These are phyloP conservation scores for Apolygus lucorum DNA, from an alignment of 1,140 invertebrate genomes.

Conservation along the genomic window DNA sequence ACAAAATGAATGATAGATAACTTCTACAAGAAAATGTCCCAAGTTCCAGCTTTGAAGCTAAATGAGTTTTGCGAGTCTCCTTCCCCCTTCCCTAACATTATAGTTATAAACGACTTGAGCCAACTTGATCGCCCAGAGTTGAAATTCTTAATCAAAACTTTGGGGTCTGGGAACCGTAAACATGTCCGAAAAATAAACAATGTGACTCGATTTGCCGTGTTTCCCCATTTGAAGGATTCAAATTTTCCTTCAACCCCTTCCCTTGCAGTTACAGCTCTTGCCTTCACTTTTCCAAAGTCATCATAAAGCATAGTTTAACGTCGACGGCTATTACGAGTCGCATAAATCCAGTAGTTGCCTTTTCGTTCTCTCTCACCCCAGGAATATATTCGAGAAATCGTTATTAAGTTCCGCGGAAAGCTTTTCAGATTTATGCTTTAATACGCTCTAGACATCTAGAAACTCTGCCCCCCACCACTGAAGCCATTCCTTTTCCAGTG, in stretches of 20 bases:
- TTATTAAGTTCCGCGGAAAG: conserved; percentile 17
- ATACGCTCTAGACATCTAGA: conserved; percentile 15
- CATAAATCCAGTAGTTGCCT: conserved; percentile 22
- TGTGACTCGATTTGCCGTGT: conserved; percentile 21
- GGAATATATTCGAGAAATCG: conserved; percentile 22
- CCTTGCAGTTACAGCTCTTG: no score
- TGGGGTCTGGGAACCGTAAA: neutral
- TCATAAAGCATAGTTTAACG: conserved; percentile 20
- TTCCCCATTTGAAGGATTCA: conserved; percentile 24
- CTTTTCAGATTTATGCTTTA: conserved; percentile 23
- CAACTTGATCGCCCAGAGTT: conserved; percentile 20
- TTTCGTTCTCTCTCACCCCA: no score
- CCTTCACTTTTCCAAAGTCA: neutral
- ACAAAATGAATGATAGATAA: conserved; percentile 8
- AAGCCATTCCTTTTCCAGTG: neutral
- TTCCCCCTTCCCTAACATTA: no score
- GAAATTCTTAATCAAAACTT: conserved; percentile 24
- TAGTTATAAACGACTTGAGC: conserved; percentile 21
- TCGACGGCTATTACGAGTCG: conserved; percentile 19
- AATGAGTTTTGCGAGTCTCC: conserved; percentile 14
- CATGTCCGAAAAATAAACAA: conserved; percentile 22
- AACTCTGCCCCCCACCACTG: conserved; percentile 6
- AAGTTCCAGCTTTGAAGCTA: conserved; percentile 7
- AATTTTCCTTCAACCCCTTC: conserved; percentile 11
- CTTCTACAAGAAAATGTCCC: conserved; percentile 8